Conservation (phyloP, 2,113 vertebrate genomes). For the Sinocyclocheilus grahami region DNA sequence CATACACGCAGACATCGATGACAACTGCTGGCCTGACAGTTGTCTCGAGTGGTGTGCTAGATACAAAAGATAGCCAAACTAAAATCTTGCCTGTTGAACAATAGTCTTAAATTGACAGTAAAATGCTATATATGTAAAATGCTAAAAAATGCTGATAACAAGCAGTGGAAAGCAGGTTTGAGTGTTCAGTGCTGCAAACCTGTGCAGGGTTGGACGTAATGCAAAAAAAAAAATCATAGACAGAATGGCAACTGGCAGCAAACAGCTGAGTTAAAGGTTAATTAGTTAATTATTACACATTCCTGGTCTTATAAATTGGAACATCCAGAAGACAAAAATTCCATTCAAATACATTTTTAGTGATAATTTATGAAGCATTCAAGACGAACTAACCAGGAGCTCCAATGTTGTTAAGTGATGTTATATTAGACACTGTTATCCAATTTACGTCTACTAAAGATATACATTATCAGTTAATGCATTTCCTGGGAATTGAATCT, state of each 20-base stretch:
- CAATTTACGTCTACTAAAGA: not conserved
- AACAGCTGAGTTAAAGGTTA: not conserved
- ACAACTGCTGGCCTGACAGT: conserved; percentile 21
- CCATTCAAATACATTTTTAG: not conserved
- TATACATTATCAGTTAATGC: not conserved
- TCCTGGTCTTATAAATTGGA: not conserved
- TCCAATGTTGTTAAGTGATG: not conserved
- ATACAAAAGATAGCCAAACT: not conserved
- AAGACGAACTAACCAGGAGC: not conserved
- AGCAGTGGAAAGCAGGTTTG: not conserved
- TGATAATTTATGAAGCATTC: not conserved
- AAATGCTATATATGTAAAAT: no score
- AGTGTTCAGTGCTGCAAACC: not conserved
- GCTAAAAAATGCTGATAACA: not conserved
- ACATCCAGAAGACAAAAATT: not conserved
- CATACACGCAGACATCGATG: conserved; percentile 11
- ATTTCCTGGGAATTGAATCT: not conserved
- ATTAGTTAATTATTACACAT: conserved; percentile 14
- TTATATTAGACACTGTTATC: not conserved
- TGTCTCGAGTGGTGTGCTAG: not conserved
- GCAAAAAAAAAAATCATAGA: not conserved
- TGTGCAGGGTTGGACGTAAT: not conserved
- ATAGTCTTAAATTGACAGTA: not conserved
- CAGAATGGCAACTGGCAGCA: not conserved
- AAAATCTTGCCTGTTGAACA: not conserved